phyloP scores from a whole-genome alignment of 2,113 vertebrate genomes.

The Corydoras sp. region DNA sequence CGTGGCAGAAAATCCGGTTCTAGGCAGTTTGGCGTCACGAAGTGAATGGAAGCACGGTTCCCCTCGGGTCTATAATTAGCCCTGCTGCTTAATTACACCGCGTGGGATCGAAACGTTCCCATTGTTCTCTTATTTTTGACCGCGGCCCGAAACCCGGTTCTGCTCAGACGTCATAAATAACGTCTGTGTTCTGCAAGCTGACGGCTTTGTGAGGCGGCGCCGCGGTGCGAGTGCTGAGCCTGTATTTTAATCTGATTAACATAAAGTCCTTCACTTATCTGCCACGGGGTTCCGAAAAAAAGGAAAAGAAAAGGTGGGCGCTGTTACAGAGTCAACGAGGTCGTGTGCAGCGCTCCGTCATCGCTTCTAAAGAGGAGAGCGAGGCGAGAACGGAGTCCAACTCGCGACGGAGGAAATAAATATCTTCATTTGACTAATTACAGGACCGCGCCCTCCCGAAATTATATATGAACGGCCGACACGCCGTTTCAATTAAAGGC shows the following conservation, averaged over 20 bases:
- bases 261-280: conserved; percentile 45
- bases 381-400: conserved; percentile 49
- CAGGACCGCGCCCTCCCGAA: conserved; percentile 26
- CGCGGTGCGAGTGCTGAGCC: conserved; percentile 33
- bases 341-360: conserved; percentile 38
- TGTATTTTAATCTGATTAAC: conserved; percentile 50
- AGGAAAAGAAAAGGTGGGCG: too few species aligned
- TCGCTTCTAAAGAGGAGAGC: conserved; percentile 46
- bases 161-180: not conserved
- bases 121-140: too few species aligned
- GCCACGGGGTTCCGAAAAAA: conserved; percentile 45
- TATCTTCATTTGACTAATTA: conserved; percentile 30
- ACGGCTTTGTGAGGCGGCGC: not conserved
- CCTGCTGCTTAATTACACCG: too few species aligned
- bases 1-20: too few species aligned
- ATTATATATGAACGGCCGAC: too few species aligned
- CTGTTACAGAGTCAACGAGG: conserved; percentile 60
- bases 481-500: too few species aligned
- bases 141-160: conserved; percentile 4
- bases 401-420: conserved; percentile 34
- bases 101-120: too few species aligned
- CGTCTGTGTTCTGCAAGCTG: not conserved
- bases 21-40: too few species aligned
- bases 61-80: too few species aligned
- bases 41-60: too few species aligned